Evolutionary conservation across 2,113 vertebrate genomes (phyloP), one percentile per base, ranked within the genome.

Genomic region (Lampris megalopsis): DNA sequence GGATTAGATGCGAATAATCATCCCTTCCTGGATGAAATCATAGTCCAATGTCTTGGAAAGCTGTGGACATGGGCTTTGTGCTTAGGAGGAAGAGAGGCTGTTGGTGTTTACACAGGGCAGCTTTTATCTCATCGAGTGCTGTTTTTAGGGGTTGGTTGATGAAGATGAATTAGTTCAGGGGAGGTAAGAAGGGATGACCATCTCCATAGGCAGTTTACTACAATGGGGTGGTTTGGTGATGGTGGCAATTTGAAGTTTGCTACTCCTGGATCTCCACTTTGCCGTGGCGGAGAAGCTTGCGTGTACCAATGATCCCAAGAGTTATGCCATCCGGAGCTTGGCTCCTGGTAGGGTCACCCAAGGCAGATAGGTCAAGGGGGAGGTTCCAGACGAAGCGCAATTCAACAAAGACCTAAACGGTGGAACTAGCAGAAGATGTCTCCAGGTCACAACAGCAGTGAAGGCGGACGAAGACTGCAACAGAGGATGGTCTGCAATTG

Each of bases 11-110:
- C 88, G 84, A 92, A 91, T 75, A 76, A 77, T 91, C 73, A 83
- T 91, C 89, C 82, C 92, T 90, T 91, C 88, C 85, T 88, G 88
- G 86, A 91, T 86, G 57, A 86, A 88, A 92, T 90, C 89, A 81
- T 80, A 75, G 77, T 84, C 42, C 82, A 84, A 74, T 88, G 84
- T 86, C 68, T 86, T 42, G 85, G 87, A 86, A 90, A 89, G 80
- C 70, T 79, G 75, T 68, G 71, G 57, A 43, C 67, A 68, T 79
- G 73, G 68, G 77, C 85, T 89, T 88, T 90, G 88, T 90, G 77
- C 85, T 88, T 86, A 88, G 62, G 73, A 90, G 90, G 83, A 92
- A 93, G 91, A 87, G 89, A 78, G 82, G 80, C 88, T 82, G 79
- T 75, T 83, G 83, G 78, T 79, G 93, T 93, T 92, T 92, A 85